These are phyloP conservation scores for Zapus hudsonius DNA, from an alignment of 2,113 vertebrate species.

Conservation along the genomic window DNA sequence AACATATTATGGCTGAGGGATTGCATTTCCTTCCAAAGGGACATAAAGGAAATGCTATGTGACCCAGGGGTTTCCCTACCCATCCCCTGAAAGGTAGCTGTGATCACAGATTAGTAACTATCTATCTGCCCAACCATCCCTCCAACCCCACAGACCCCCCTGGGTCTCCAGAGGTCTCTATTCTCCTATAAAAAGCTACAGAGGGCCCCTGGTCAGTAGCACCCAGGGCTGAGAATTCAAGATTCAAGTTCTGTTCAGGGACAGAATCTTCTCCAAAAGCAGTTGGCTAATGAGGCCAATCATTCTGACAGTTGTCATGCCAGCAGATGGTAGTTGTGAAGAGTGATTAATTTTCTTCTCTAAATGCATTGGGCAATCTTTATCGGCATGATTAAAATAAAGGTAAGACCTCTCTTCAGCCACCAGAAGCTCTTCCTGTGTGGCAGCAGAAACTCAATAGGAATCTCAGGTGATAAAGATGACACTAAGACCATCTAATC, in stretches of 20 bases:
- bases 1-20: not conserved
- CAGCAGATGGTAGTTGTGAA: not conserved
- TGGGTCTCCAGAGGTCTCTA: not conserved
- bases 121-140: not conserved
- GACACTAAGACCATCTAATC: not conserved
- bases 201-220: not conserved
- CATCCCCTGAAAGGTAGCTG: not conserved
- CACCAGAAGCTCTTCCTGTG: not conserved
- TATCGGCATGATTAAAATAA: not conserved
- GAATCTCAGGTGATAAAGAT: not conserved
- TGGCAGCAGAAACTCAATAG: not conserved
- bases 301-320: not conserved
- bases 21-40: not conserved
- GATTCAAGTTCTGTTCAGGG: too few species aligned
- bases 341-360: not conserved
- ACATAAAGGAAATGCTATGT: accelerated
- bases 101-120: not conserved
- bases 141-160: not conserved
- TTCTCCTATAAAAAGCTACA: not conserved
- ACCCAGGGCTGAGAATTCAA: not conserved
- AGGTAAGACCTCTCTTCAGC: not conserved
- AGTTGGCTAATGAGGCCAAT: not conserved
- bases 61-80: not conserved
- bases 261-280: not conserved
- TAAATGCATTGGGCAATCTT: not conserved